Evolutionary conservation across 2,888 invertebrate species (phyloP), one percentile per base, ranked within the genome.

Genomic region (Incurvaria masculella): DNA sequence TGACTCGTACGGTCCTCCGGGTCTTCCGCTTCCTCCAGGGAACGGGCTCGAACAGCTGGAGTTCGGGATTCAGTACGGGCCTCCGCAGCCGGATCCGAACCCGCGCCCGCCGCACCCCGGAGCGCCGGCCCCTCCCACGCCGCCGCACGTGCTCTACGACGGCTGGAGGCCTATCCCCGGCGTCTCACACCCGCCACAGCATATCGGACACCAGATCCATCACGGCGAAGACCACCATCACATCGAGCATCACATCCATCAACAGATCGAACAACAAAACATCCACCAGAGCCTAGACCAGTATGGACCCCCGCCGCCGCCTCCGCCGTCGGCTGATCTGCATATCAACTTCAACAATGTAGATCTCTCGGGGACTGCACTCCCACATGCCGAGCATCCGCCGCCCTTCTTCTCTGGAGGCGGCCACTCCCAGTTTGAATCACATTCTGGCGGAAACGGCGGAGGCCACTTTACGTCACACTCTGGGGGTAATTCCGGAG

Each of bases 91-190:
- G 1, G 82, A 82, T 51, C 73, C 80, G 0, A 69, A 81, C 49
- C 83, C 84, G 18, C 72, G 74, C 10, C 84, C 83, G 1, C 86
- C 86, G 1, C 85, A 84, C 55, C 85, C 85, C 1, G 87, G 88
- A 21, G 83, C 83, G 1, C 86, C 86, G 39, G 88, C 87, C 0
- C 88, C 89, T 1, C 88, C 89, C 1, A 88, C 88, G 1, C 88
- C 87, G 5, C 84, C 89, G 4, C 82, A 86, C 61, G 84, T 90
- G 26, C 76, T 88, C 46, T 91, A 91, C 59, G 92, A 92, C 56
- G 92, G 92, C 21, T 92, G 92, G 92, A 89, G 87, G 61, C 92
- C 92, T 18, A 91, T 92, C 51, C 86, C 90, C 8, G 89, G 90
- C 1, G 57, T 74, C 0, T 73, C 78, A 0, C 63, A 63, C 4